Conservation (phyloP, 2,797 vertebrate species). For the Morelia viridis region DNA sequence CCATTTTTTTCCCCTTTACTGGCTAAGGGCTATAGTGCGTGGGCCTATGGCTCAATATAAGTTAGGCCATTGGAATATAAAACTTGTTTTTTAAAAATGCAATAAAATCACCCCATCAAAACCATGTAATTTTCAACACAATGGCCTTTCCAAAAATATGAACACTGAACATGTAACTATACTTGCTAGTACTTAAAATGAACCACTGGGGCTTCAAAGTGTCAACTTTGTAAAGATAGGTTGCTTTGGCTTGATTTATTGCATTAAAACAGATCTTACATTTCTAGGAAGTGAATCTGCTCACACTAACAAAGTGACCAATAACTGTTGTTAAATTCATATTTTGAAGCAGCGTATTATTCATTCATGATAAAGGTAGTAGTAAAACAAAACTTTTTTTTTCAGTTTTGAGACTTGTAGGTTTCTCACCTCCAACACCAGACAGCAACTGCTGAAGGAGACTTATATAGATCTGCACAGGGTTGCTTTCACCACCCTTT, state of each 20-base stretch:
- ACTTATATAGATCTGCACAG: slow-evolving; percentile 89
- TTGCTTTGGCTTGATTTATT: not conserved
- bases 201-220: not conserved
- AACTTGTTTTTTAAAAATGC: not conserved
- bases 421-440: slow-evolving; percentile 86
- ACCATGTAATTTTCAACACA: not conserved
- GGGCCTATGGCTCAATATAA: not conserved
- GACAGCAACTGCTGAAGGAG: slow-evolving; percentile 93
- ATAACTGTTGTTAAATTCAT: not conserved
- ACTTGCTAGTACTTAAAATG: not conserved
- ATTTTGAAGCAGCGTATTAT: not conserved
- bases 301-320: not conserved
- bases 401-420: not conserved
- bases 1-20: not conserved
- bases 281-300: not conserved
- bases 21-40: not conserved
- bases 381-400: not conserved
- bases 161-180: not conserved
- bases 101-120: not conserved
- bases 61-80: not conserved
- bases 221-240: not conserved
- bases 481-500: slow-evolving; percentile 85
- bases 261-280: not conserved
- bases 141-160: not conserved
- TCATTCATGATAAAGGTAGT: not conserved